phyloP scores from a whole-genome alignment of 2,113 vertebrate species.

The Cromileptes altivelis region DNA sequence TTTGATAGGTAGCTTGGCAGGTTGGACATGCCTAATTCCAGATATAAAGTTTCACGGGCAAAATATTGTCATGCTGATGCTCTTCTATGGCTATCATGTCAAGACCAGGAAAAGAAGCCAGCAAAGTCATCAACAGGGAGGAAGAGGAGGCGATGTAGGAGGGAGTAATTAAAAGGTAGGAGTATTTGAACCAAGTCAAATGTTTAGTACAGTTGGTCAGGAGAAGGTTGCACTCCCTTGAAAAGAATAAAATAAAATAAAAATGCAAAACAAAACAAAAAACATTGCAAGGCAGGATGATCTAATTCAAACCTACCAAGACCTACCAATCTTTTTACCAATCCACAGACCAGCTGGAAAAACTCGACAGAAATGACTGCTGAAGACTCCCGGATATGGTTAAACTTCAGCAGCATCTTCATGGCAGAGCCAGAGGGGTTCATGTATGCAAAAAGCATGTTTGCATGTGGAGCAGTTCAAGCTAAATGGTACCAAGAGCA shows the following conservation, averaged over 20 bases:
- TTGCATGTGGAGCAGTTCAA: constrained; percentile 75
- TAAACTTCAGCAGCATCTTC: constrained; percentile 67
- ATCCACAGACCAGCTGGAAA: constrained; percentile 63
- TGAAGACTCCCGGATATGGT: constrained; percentile 53
- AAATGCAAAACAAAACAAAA: constrained; percentile 46
- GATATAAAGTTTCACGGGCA: constrained; percentile 33
- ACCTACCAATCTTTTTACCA: constrained; percentile 67
- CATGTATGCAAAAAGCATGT: constrained; percentile 75
- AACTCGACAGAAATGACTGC: constrained; percentile 58
- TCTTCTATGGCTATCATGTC: constrained; percentile 34
- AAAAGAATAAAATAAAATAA: constrained; percentile 43
- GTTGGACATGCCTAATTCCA: constrained; percentile 27
- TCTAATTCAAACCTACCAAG: constrained; percentile 85
- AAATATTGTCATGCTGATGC: constrained; percentile 50
- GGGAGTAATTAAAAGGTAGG: constrained; percentile 30
- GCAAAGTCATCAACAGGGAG: constrained; percentile 48
- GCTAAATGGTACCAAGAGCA: constrained; percentile 74
- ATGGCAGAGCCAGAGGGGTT: constrained; percentile 42
- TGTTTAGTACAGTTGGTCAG: constrained; percentile 22
- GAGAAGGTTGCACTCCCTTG: constrained; percentile 39
- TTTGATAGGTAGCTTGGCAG: constrained; percentile 43
- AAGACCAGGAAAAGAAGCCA: constrained; percentile 59
- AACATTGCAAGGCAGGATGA: constrained; percentile 86
- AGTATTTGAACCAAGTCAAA: constrained; percentile 43
- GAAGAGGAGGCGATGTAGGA: constrained; percentile 35